These are phyloP conservation scores for Anguilla japonica DNA, from an alignment of 2,113 vertebrate genomes.

Conservation along the genomic window DNA sequence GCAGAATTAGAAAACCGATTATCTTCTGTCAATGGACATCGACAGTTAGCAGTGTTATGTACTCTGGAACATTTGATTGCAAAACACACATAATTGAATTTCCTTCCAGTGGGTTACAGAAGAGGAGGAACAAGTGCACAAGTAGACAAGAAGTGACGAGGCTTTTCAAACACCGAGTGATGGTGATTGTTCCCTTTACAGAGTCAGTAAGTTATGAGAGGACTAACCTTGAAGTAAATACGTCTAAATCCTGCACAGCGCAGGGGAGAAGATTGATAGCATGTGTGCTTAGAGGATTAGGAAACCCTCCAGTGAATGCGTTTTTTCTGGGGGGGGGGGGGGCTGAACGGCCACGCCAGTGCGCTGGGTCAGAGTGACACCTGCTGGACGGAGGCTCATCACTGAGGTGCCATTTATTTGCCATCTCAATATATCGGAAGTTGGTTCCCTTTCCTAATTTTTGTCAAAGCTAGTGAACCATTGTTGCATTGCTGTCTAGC, in stretches of 20 bases:
- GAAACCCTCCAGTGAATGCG: conserved; percentile 4
- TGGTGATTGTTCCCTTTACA: conserved; percentile 4
- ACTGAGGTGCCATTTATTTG: neutral
- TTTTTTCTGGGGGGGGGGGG: neutral
- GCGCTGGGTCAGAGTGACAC: conserved; percentile 8
- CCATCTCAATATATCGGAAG: neutral
- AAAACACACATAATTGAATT: too few species aligned
- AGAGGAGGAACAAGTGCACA: neutral
- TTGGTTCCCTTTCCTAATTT: neutral
- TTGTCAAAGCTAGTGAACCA: neutral
- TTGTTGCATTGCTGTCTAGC: neutral
- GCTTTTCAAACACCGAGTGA: conserved; percentile 34
- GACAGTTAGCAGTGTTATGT: neutral
- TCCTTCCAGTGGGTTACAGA: neutral
- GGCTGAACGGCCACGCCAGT: neutral
- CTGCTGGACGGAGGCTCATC: neutral
- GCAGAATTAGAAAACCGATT: neutral
- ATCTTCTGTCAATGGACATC: neutral
- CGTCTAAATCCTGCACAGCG: neutral
- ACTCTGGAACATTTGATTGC: neutral
- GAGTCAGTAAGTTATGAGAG: conserved; percentile 16
- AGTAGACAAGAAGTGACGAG: conserved; percentile 49
- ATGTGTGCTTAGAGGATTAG: conserved; percentile 12
- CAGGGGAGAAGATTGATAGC: conserved; percentile 10
- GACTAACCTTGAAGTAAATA: conserved; percentile 19